These are phyloP conservation scores for Loris lydekkerianus DNA, from an alignment of 2,797 vertebrate genomes.

Conservation along the genomic window DNA sequence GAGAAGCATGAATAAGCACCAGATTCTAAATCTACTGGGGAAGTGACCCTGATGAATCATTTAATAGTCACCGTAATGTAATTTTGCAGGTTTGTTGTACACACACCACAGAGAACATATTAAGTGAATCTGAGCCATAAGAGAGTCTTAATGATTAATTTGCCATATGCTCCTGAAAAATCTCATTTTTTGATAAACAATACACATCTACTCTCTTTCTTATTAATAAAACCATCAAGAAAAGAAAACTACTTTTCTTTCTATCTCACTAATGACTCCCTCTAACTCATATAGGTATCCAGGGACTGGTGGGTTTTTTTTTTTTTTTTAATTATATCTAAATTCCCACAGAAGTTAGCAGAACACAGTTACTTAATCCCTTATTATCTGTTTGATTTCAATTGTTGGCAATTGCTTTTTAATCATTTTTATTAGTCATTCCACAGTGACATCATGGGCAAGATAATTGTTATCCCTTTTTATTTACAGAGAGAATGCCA, in stretches of 20 bases:
- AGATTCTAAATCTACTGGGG: constrained; percentile 80
- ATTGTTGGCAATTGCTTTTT: constrained; percentile 70
- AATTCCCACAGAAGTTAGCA: constrained; percentile 50
- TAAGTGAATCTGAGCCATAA: constrained; percentile 80
- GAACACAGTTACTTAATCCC: constrained; percentile 60
- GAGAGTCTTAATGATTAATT: constrained; percentile 84
- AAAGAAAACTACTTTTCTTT: constrained; percentile 70
- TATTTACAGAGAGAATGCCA: constrained; percentile 65
- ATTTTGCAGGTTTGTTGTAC: constrained; percentile 80
- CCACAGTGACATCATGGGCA: constrained; percentile 67
- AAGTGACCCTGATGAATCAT: constrained; percentile 83
- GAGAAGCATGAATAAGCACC: constrained; percentile 76
- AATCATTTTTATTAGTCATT: constrained; percentile 75
- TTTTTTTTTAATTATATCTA: constrained; percentile 54
- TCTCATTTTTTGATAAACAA: constrained; percentile 75
- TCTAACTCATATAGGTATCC: constrained; percentile 46
- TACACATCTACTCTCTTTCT: constrained; percentile 67
- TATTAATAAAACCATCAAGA: constrained; percentile 78
- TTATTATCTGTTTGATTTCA: constrained; percentile 71
- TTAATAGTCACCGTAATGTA: constrained; percentile 77
- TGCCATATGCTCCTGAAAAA: constrained; percentile 81
- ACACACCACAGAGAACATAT: constrained; percentile 77
- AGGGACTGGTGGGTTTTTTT: constrained; percentile 59
- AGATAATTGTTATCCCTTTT: constrained; percentile 65
- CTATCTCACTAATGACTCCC: constrained; percentile 64